A percentile compares a stretch with the other conserved stretches of the same genome.
Evolutionary conservation across 2,888 invertebrate genomes (phyloP).

Genomic region (Cantharis rufa): DNA sequence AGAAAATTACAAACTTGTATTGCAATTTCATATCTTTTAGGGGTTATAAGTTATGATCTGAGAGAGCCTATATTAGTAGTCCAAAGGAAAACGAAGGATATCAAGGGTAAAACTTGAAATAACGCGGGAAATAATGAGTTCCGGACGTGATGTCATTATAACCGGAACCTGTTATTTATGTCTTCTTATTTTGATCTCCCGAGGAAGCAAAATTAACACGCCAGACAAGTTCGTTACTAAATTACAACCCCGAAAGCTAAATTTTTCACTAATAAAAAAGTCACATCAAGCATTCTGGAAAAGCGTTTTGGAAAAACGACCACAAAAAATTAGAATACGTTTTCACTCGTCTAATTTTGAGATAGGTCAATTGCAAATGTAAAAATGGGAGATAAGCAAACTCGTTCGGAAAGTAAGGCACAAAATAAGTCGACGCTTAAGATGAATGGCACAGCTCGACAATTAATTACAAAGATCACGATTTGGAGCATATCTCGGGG

Average conservation of each 20-base stretch:
- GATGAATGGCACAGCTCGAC: slow-evolving; percentile 39
- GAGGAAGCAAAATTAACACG: slow-evolving; percentile 54
- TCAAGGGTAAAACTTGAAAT: slow-evolving; percentile 57
- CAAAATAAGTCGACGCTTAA: slow-evolving; percentile 35
- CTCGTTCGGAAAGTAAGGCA: slow-evolving; percentile 10
- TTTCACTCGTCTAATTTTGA: background rate
- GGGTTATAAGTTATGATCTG: slow-evolving; percentile 20
- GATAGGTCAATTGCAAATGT: background rate
- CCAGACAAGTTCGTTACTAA: slow-evolving; percentile 44
- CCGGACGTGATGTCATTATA: slow-evolving; percentile 59
- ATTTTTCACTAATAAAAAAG: slow-evolving; percentile 38
- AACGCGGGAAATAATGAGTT: slow-evolving; percentile 58
- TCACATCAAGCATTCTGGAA: background rate
- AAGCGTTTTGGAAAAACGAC: background rate
- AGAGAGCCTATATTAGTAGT: slow-evolving; percentile 49
- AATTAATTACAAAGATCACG: slow-evolving; percentile 42
- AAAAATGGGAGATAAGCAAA: background rate
- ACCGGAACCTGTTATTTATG: slow-evolving; percentile 57
- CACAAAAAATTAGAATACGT: background rate
- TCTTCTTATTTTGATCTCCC: slow-evolving; percentile 55
- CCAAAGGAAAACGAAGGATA: slow-evolving; percentile 49
- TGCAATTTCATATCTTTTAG: slow-evolving; percentile 17
- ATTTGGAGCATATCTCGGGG: slow-evolving; percentile 39
- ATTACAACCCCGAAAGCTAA: slow-evolving; percentile 49
- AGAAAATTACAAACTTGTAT: slow-evolving; percentile 10